Evolutionary conservation across 30 jellyfish, hydroid and myxozoan genomes (phyloP), one percentile per base, ranked within the genome.

Genomic region (Catostylus mosaicus): DNA sequence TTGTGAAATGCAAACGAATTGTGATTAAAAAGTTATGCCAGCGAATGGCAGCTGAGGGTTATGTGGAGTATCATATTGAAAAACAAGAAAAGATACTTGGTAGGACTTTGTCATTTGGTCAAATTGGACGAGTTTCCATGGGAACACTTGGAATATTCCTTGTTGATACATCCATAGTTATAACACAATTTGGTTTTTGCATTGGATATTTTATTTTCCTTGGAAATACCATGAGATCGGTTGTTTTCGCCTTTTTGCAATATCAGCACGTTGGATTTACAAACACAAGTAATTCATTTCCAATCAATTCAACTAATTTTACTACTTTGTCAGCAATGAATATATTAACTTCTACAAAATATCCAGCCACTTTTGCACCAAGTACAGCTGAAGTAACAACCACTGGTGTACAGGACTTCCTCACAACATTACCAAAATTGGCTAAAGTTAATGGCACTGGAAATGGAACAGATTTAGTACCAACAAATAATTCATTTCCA

Each of bases 161-260:
- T 75, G 99, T 94, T 36, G 83, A 94, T 74, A 80, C 89, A 0
- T 88, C 99, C 6, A 74, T 94, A 24, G 60, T 94, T 75, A 84
- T 87, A 36, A 94, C 99, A 5, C 99, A 94, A 60, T 69, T 94
- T 71, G 99, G 99, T 22, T 94, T 94, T 63, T 74, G 97, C 38
- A 79, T 69, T 26, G 99, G 99, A 1, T 94, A 94, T 68, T 94
- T 94, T 65, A 88, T 94, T 19, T 94, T 94, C 57, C 75, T 94
- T 14, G 99, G 99, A 33, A 94, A 89, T 64, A 94, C 99, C 9
- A 23, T 90, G 14, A 90, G 99, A 65, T 81, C 96, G 18, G 88
- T 94, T 30, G 48, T 94, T 5, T 87, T 12, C 83, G 91, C 74
- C n/a, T 82, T 66, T 51, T 20, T 89, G 43, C 86, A 82, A 18